Evolutionary conservation across 2,797 vertebrate genomes (phyloP).

Genomic region (Trachurus trachurus): DNA sequence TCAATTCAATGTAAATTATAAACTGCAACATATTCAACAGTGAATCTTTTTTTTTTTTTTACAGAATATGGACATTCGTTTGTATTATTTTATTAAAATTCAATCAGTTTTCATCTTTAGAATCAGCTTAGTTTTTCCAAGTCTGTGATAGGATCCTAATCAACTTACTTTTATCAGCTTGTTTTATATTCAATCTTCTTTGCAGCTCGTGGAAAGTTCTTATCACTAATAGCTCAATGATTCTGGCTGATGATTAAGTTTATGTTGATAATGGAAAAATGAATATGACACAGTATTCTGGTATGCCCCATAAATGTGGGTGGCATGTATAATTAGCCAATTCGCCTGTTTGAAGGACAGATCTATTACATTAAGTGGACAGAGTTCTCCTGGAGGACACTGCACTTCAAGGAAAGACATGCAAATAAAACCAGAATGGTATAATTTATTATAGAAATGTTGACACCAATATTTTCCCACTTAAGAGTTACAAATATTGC

Average conservation of each 20-base stretch:
- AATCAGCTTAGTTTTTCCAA: background rate
- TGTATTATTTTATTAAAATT: background rate
- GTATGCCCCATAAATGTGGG: background rate
- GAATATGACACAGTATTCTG: background rate
- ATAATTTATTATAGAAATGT: background rate
- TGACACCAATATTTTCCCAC: background rate
- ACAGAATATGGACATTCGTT: background rate
- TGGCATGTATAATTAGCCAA: background rate
- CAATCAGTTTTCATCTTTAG: constrained; percentile 16
- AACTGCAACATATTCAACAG: background rate
- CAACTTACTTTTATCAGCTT: background rate
- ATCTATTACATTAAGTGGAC: background rate
- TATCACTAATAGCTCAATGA: constrained; percentile 17
- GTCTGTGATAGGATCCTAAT: too few species aligned
- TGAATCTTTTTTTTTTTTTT: background rate
- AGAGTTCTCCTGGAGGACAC: background rate
- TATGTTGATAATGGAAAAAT: constrained; percentile 21
- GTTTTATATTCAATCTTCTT: background rate
- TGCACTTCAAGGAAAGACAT: background rate
- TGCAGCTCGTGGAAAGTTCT: constrained; percentile 12
- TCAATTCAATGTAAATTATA: background rate
- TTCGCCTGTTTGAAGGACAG: background rate
- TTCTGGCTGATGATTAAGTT: constrained; percentile 8
- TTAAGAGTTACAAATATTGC: background rate
- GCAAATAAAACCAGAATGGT: background rate